Base-by-base conservation (phyloP, 2,113 vertebrate species). In the Ctenomys sociabilis region DNA sequence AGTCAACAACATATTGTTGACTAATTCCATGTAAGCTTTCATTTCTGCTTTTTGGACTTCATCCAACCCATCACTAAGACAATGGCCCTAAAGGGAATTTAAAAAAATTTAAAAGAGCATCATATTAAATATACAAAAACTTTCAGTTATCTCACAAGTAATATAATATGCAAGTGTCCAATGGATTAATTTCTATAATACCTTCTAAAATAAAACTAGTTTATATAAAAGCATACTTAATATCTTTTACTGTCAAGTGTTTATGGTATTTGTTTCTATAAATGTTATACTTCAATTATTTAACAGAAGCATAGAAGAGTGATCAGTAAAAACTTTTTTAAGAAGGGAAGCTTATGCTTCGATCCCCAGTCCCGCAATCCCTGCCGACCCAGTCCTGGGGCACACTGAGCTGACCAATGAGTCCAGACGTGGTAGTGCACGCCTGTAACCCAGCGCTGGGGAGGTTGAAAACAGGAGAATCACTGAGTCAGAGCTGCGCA, bases 1-100 rank as follows among this genome's bases (percentile, higher is more conserved):
- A 97, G 99, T 99, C 90, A 99, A 98, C 86, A 99, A 98, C 99
- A 99, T 99, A 98, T 99, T 99, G 98, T 99, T 99, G 97, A 99
- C 99, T 96, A 99, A 94, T 97, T 99, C 99, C 98, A 99, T 99
- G 98, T 99, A 99, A 28, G 99, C 99, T 98, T 99, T 99, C 99
- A 99, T 99, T 98, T 99, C 99, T 92, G 99, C 99, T 98, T 99
- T 99, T 96, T 99, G 99, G 95, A 99, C 99, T 93, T 99, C 99
- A 97, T 99, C 99, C 97, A 99, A 97, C 37, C 99, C 98, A 82
- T 99, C 99, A 95, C 99, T 99, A 97, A 99, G 98, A 97, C 99
- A 99, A 98, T 99, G 99, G 96, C 99, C 99, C 99, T 99, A 98
- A 96, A 89, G 96, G 85, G 95, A 96, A 94, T 93, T 95, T 78